These are phyloP conservation scores for Hirtodrosophila confusa DNA, from an alignment of 2,888 invertebrate genomes.

Conservation along the genomic window DNA sequence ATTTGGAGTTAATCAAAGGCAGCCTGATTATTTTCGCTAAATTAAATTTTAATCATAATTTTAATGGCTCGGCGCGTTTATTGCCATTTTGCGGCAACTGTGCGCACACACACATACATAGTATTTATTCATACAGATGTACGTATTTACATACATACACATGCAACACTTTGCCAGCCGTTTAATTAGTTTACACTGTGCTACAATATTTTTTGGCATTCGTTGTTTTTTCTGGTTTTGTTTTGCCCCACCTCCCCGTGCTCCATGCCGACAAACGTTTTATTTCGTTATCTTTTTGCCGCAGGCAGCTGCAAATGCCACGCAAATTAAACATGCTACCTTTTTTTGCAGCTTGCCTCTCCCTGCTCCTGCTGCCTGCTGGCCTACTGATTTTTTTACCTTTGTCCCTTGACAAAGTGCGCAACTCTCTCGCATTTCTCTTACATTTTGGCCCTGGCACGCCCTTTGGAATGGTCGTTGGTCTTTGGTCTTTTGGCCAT, in stretches of 20 bases:
- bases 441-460: constrained; percentile 35
- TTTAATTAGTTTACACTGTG: constrained; percentile 78
- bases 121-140: constrained; percentile 10
- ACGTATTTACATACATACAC: constrained; percentile 24
- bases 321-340: constrained; percentile 82
- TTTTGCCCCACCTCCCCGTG: constrained; percentile 1
- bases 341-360: constrained; percentile 50
- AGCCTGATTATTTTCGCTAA: constrained; percentile 72
- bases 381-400: constrained; percentile 59
- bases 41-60: constrained; percentile 78
- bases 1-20: constrained; percentile 64
- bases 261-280: constrained; percentile 71
- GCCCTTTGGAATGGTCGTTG: constrained; percentile 19
- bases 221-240: constrained; percentile 16
- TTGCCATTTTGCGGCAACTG: constrained; percentile 35
- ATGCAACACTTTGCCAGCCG: constrained; percentile 46
- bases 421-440: constrained; percentile 45
- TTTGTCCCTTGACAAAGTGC: constrained; percentile 71
- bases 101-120: constrained; percentile 2
- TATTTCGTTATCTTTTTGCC: constrained; percentile 83
- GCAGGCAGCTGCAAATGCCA: constrained; percentile 83
- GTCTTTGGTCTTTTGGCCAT: constrained; percentile 1
- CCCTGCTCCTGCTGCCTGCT: constrained; percentile 30
- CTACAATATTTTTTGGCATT: constrained; percentile 47
- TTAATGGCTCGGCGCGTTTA: constrained; percentile 52